Percentiles rank a stretch among this genome's conserved stretches.
These are phyloP conservation scores for Drosophila pectinifera DNA, from an alignment of 1,140 invertebrate genomes.

Conservation along the genomic window DNA sequence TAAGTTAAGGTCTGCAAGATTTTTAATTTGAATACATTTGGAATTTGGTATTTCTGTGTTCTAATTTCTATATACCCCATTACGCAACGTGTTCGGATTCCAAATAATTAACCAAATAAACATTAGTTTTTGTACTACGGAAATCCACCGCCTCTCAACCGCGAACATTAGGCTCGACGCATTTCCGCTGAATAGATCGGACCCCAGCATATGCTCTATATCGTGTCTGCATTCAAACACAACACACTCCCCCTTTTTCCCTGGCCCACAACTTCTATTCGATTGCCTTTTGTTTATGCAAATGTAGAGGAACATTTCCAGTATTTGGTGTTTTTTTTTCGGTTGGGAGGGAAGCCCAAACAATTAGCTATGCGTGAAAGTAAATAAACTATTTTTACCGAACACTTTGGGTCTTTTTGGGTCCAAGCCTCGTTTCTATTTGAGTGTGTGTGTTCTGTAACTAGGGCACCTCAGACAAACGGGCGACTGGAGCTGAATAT, in stretches of 20 bases:
- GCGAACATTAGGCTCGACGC: conserved; percentile 28
- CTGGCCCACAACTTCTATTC: conserved; percentile 20
- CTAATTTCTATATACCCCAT: background rate
- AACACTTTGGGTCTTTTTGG: conserved; percentile 46
- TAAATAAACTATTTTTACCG: conserved; percentile 71
- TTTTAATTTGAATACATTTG: background rate
- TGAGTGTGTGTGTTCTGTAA: too few species aligned
- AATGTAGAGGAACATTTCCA: conserved; percentile 52
- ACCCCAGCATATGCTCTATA: conserved; percentile 66
- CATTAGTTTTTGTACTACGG: conserved; percentile 55
- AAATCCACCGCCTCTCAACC: conserved; percentile 41
- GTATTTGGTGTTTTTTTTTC: conserved; percentile 31
- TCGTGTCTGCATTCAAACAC: conserved; percentile 29
- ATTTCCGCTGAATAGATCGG: conserved; percentile 55
- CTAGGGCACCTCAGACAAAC: conserved; percentile 63
- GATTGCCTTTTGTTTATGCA: conserved; percentile 73
- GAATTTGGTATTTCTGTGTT: background rate
- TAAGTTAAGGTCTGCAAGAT: background rate
- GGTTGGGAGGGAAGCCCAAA: conserved; percentile 54
- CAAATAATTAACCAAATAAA: conserved; percentile 56
- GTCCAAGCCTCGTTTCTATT: conserved; percentile 35
- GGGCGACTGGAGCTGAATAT: conserved; percentile 36
- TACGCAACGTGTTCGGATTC: conserved; percentile 3
- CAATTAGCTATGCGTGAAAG: conserved; percentile 65
- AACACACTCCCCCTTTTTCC: conserved; percentile 3